These are phyloP conservation scores for Bombus huntii DNA, from an alignment of 1,140 invertebrate genomes.

Conservation along the genomic window DNA sequence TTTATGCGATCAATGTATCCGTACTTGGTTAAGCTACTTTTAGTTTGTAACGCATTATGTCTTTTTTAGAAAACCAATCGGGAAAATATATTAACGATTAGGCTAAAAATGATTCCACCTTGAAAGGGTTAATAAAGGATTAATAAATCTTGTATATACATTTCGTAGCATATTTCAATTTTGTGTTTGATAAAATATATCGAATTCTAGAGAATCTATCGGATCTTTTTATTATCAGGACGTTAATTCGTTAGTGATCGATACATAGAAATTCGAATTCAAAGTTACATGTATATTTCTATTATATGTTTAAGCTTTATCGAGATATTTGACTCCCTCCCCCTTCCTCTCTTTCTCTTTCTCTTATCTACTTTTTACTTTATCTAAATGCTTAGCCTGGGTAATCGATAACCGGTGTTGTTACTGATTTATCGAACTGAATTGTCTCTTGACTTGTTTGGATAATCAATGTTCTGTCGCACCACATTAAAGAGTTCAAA, in stretches of 20 bases:
- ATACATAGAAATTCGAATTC: not conserved
- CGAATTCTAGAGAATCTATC: not conserved
- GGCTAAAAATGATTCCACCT: too few species aligned
- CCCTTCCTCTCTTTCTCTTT: too few species aligned
- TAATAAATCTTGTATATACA: too few species aligned
- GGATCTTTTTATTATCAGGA: not conserved
- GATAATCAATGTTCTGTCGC: not conserved
- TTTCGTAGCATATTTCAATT: not conserved
- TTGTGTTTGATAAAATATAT: not conserved
- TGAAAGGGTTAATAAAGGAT: too few species aligned
- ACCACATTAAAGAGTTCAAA: not conserved
- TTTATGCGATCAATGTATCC: too few species aligned
- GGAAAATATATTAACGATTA: too few species aligned
- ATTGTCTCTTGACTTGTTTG: not conserved
- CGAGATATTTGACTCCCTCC: not conserved
- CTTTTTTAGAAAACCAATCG: too few species aligned
- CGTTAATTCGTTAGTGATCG: not conserved
- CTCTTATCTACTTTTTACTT: not conserved
- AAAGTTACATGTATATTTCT: not conserved
- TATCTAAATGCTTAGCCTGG: not conserved
- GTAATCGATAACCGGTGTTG: not conserved
- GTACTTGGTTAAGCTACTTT: too few species aligned
- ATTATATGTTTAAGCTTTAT: not conserved
- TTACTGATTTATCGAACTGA: not conserved
- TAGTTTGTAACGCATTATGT: too few species aligned